These are phyloP conservation scores for Meliscaeva auricollis DNA, from an alignment of 2,888 invertebrate species.

Conservation along the genomic window DNA sequence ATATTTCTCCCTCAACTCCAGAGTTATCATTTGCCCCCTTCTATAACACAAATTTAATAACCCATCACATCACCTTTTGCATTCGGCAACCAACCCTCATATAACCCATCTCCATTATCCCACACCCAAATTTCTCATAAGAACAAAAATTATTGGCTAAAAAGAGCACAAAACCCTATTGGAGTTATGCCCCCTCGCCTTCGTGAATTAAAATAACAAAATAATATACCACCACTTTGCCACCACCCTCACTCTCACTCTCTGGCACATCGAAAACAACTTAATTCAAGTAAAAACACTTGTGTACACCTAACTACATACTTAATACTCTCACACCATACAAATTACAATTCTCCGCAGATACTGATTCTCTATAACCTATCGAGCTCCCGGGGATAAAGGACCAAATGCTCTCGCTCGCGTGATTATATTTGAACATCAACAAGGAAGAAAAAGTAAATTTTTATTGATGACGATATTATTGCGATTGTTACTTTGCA, in stretches of 20 bases:
- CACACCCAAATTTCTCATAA: too few relatives aligned
- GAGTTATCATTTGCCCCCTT: too few relatives aligned
- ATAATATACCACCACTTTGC: constrained; percentile 62
- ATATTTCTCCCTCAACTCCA: too few relatives aligned
- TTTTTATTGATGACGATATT: constrained; percentile 64
- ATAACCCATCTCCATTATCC: too few relatives aligned
- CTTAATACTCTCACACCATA: not conserved
- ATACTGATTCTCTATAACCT: not conserved
- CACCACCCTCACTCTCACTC: not conserved
- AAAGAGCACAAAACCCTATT: constrained; percentile 41
- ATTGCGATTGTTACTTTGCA: constrained; percentile 50
- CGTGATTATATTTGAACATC: constrained; percentile 30
- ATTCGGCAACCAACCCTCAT: too few relatives aligned
- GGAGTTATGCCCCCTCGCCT: constrained; percentile 57
- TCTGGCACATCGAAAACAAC: constrained; percentile 14
- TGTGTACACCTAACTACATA: constrained; percentile 27
- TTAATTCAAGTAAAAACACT: constrained; percentile 58
- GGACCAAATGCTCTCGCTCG: constrained; percentile 14
- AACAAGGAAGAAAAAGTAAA: constrained; percentile 19
- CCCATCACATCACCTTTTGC: too few relatives aligned
- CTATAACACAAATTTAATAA: too few relatives aligned
- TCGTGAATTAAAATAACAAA: constrained; percentile 40
- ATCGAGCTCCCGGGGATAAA: constrained; percentile 17
- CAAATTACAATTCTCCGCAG: not conserved
- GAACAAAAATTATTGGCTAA: too few relatives aligned